phyloP scores from a whole-genome alignment of 2,113 vertebrate species.

The Alethe diademata region DNA sequence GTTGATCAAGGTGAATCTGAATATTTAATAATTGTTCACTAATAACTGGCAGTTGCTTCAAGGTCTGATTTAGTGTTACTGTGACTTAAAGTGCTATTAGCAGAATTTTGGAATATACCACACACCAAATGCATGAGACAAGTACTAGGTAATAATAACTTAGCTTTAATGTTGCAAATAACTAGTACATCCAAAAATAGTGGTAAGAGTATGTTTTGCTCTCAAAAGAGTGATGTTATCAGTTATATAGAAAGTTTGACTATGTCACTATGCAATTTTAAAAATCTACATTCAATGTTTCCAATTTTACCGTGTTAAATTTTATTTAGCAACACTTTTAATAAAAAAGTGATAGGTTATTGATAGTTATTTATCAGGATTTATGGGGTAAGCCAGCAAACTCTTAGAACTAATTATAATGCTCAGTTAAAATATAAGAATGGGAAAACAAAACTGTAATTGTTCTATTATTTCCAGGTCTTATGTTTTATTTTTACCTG shows the following conservation, averaged over 20 bases:
- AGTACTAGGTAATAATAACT: background rate
- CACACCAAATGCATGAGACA: background rate
- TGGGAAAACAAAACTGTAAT: background rate
- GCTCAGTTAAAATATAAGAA: background rate
- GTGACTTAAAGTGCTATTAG: background rate
- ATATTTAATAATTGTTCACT: background rate
- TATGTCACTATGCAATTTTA: background rate
- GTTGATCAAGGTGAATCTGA: background rate
- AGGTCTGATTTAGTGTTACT: background rate
- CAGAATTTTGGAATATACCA: background rate
- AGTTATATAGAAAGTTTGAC: background rate
- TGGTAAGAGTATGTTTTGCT: background rate
- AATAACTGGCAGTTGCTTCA: background rate
- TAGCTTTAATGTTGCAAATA: background rate
- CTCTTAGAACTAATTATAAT: background rate
- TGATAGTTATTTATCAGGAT: background rate
- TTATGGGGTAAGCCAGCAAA: background rate
- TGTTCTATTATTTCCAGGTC: background rate
- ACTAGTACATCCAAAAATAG: background rate
- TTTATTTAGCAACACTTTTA: background rate
- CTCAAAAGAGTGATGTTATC: background rate
- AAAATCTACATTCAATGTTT: background rate
- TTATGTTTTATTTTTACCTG: background rate
- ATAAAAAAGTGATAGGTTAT: background rate
- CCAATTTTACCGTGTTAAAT: background rate